These are phyloP conservation scores for Menura novaehollandiae DNA, from an alignment of 2,113 vertebrate species.

Conservation along the genomic window DNA sequence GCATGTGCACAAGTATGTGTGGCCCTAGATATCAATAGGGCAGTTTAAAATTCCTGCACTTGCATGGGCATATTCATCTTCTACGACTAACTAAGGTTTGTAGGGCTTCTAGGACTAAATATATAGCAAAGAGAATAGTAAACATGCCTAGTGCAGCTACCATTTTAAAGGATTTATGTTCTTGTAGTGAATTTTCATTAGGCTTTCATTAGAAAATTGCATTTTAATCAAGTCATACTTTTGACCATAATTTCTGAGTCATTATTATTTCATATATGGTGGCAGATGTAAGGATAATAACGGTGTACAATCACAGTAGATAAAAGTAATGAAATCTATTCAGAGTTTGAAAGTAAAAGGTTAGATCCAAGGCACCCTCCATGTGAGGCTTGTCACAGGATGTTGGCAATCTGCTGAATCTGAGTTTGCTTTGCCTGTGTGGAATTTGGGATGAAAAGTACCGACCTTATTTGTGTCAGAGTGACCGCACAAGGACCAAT, in stretches of 20 bases:
- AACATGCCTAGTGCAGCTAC: background rate
- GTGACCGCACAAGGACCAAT: rapidly evolving
- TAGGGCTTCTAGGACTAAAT: background rate
- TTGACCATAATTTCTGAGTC: background rate
- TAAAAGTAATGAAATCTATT: background rate
- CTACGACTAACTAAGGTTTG: background rate
- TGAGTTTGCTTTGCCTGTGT: background rate
- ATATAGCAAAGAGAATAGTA: background rate
- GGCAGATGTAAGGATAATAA: background rate
- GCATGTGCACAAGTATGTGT: background rate
- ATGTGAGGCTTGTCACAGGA: background rate
- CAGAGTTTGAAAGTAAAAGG: background rate
- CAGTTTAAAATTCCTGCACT: background rate
- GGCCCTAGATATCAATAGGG: background rate
- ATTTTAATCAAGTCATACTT: background rate
- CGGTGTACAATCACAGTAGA: background rate
- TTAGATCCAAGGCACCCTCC: background rate
- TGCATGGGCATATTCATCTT: background rate
- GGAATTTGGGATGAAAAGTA: background rate
- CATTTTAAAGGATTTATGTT: background rate
- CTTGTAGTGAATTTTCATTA: background rate
- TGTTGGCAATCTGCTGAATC: background rate
- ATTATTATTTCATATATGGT: background rate
- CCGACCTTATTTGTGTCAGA: background rate
- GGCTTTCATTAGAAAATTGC: background rate